These are phyloP conservation scores for Rousettus leschenaultii DNA, from an alignment of 2,113 vertebrate species.

Conservation along the genomic window DNA sequence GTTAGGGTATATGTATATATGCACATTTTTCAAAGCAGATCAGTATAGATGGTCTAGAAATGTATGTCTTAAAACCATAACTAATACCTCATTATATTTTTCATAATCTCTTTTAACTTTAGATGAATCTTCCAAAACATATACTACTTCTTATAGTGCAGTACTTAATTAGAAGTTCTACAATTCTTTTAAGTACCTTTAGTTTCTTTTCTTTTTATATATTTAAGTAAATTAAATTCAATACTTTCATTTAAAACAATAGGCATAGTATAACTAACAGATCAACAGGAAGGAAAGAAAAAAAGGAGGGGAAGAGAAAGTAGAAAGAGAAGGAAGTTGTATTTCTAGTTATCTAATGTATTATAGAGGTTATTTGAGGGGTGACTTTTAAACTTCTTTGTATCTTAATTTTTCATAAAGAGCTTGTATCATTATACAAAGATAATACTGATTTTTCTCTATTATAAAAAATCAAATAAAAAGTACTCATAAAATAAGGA, in stretches of 20 bases:
- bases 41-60: background rate
- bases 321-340: background rate
- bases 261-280: background rate
- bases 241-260: background rate
- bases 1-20: too few species aligned
- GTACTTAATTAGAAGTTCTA: background rate
- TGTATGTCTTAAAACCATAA: background rate
- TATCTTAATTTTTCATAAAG: conserved; percentile 14
- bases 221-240: background rate
- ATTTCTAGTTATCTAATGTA: background rate
- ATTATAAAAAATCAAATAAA: background rate
- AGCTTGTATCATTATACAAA: background rate
- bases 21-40: background rate
- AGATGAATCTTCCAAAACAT: background rate
- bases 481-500: background rate
- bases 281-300: background rate
- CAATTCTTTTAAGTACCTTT: background rate
- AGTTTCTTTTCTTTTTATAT: conserved; percentile 1
- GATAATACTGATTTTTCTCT: background rate
- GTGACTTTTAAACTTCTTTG: background rate
- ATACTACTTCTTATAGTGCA: background rate
- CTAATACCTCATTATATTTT: background rate
- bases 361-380: background rate
- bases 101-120: background rate
- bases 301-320: background rate